A percentile compares a stretch with the other conserved stretches of the same genome.
Conservation (phyloP, 2,888 invertebrate species). For the Acanthosepion lycidas region DNA sequence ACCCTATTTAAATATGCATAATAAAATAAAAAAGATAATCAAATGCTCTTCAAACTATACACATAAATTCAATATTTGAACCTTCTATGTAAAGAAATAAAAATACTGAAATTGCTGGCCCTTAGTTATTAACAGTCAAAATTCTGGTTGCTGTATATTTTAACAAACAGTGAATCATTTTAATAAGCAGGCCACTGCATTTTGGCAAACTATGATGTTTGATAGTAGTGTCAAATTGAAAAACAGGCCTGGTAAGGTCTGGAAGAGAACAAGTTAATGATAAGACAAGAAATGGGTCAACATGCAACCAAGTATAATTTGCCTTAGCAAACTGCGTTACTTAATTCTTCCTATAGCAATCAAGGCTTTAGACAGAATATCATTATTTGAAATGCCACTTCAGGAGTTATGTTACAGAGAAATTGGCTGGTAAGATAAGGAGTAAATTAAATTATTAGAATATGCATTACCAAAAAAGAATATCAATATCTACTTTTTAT, state of each 20-base stretch:
- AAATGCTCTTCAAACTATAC: too few relatives aligned
- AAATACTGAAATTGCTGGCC: background rate
- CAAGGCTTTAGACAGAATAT: background rate
- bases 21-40: too few relatives aligned
- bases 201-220: background rate
- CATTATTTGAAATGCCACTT: constrained; percentile 1
- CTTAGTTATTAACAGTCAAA: background rate
- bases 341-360: background rate
- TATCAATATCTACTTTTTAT: too few relatives aligned
- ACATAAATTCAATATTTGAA: background rate
- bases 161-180: background rate
- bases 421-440: background rate
- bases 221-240: background rate
- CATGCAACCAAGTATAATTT: background rate
- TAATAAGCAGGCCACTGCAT: background rate
- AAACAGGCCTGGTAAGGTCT: background rate
- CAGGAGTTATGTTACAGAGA: background rate
- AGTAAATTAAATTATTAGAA: too few relatives aligned
- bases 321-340: background rate
- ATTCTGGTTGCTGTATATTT: background rate
- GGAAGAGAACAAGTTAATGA: background rate
- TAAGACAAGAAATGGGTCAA: background rate
- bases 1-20: too few relatives aligned
- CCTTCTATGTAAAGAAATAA: background rate
- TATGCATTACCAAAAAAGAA: too few relatives aligned